Percentiles rank a stretch among this genome's conserved stretches.
Evolutionary conservation across 2,888 invertebrate genomes (phyloP).

Genomic region (Chironomus riparius): DNA sequence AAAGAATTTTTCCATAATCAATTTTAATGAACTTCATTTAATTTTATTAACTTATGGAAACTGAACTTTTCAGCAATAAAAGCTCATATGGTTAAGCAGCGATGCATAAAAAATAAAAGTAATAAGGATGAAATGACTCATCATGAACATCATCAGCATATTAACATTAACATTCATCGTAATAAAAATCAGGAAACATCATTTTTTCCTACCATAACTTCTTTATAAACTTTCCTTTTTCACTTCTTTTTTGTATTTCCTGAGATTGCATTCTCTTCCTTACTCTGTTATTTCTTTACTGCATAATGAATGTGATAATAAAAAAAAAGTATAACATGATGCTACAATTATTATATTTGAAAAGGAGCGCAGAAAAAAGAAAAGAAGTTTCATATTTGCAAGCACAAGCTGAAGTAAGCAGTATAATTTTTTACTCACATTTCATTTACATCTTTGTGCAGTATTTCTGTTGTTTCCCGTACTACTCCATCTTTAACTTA

Average conservation of each 20-base stretch:
- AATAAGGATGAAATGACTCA: no score
- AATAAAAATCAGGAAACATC: background rate
- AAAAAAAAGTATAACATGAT: background rate
- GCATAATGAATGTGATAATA: constrained; percentile 10
- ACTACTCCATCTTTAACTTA: background rate
- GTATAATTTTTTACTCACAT: background rate
- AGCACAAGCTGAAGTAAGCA: background rate
- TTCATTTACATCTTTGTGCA: background rate
- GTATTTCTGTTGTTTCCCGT: background rate
- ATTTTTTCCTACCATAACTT: background rate
- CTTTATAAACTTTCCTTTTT: background rate
- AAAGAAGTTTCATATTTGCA: background rate
- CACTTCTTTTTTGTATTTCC: no score
- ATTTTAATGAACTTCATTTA: no score
- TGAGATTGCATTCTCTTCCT: background rate
- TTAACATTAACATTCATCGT: background rate
- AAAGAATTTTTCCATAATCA: no score
- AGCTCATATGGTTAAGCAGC: no score
- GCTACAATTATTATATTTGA: constrained; percentile 4
- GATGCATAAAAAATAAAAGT: no score
- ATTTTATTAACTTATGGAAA: no score
- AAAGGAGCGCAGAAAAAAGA: background rate
- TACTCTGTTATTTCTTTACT: background rate
- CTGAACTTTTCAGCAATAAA: no score
- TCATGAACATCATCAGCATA: no score